These are phyloP conservation scores for Pipra filicauda DNA, from an alignment of 2,113 vertebrate species.

Conservation along the genomic window DNA sequence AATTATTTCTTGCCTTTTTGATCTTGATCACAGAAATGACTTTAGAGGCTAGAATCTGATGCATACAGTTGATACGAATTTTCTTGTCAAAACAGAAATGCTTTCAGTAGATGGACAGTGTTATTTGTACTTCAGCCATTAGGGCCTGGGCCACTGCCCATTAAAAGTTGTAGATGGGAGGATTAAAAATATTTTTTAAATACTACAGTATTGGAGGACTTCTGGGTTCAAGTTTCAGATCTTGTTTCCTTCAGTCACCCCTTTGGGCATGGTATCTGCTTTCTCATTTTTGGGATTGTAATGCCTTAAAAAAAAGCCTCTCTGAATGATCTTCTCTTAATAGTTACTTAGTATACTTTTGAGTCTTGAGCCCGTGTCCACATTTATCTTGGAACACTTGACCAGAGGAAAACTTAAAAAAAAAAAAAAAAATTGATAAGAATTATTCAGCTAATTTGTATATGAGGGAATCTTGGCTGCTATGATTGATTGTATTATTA, in stretches of 20 bases:
- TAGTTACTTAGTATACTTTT: background rate
- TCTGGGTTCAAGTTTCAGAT: background rate
- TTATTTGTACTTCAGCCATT: background rate
- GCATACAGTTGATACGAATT: accelerated
- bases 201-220: background rate
- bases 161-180: background rate
- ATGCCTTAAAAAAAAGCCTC: background rate
- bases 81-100: background rate
- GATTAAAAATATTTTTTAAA: background rate
- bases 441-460: background rate
- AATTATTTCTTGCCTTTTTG: background rate
- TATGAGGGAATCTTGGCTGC: background rate
- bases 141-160: background rate
- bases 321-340: background rate
- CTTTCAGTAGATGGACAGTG: background rate
- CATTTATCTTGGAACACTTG: background rate
- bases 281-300: background rate
- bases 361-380: background rate
- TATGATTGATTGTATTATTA: background rate
- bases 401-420: background rate
- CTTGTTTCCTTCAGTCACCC: background rate
- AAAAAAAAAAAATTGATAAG: background rate
- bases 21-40: background rate
- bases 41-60: background rate
- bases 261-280: accelerated